These are phyloP conservation scores for Telenomus remus DNA, from an alignment of 1,140 invertebrate species.

Conservation along the genomic window DNA sequence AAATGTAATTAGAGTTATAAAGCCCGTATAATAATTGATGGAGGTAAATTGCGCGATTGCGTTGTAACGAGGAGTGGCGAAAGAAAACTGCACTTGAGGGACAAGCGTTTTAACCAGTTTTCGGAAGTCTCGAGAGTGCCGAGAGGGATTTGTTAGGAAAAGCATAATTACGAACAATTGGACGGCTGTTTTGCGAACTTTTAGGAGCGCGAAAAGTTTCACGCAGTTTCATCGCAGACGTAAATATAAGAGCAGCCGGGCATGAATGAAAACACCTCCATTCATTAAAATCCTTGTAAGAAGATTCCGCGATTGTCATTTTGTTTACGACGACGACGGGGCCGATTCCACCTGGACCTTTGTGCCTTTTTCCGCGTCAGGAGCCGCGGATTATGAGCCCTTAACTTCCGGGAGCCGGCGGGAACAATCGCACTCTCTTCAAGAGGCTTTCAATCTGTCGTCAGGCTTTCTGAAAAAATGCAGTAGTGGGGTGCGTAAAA, in stretches of 20 bases:
- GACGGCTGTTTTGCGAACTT: conserved; percentile 5
- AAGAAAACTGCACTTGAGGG: background rate
- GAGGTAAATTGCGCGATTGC: conserved; percentile 1
- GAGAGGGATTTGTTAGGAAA: conserved; percentile 14
- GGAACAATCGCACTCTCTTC: conserved; percentile 33
- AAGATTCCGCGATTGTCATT: conserved; percentile 33
- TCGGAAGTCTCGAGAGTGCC: background rate
- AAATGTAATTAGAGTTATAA: conserved; percentile 17
- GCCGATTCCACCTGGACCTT: conserved; percentile 44
- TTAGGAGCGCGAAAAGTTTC: background rate
- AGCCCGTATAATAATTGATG: conserved; percentile 11
- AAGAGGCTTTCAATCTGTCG: conserved; percentile 27
- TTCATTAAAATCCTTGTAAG: conserved; percentile 48
- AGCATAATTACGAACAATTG: conserved; percentile 14
- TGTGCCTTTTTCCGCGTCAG: conserved; percentile 52
- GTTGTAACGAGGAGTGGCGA: background rate
- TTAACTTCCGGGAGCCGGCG: conserved; percentile 49
- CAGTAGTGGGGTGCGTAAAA: conserved; percentile 29
- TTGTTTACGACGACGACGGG: conserved; percentile 34
- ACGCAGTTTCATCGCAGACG: background rate
- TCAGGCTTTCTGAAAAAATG: conserved; percentile 21
- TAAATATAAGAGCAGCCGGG: conserved; percentile 25
- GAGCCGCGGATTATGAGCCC: conserved; percentile 36
- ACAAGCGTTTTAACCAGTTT: conserved; percentile 1
- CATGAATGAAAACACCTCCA: conserved; percentile 29